phyloP scores from a whole-genome alignment of 2,113 vertebrate species.

The Origma solitaria region DNA sequence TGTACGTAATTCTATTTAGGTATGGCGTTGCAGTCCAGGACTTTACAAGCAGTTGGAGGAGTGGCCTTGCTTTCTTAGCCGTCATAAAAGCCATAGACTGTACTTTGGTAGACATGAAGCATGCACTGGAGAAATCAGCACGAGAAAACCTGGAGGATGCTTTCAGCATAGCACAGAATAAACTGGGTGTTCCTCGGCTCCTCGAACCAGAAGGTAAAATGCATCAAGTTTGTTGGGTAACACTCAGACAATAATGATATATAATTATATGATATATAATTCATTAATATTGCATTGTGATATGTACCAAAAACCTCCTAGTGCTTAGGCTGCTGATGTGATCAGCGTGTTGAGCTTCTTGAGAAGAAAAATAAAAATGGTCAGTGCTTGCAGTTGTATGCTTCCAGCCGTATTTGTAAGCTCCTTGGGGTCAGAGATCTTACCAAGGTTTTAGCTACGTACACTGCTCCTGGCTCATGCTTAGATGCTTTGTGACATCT shows the following conservation, averaged over 20 bases:
- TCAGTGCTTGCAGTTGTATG: not conserved
- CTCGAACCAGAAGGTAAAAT: conserved; percentile 90
- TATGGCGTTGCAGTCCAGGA: conserved; percentile 92
- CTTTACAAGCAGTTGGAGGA: conserved; percentile 92
- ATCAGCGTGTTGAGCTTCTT: not conserved
- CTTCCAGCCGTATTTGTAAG: not conserved
- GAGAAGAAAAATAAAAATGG: not conserved
- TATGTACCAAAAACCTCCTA: not conserved
- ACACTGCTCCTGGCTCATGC: not conserved
- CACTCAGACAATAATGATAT: not conserved
- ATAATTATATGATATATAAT: not conserved
- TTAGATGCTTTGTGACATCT: not conserved
- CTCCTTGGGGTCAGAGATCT: not conserved
- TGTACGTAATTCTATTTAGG: conserved; percentile 59
- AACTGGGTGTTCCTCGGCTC: conserved; percentile 87
- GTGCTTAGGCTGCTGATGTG: not conserved
- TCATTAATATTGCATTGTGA: not conserved
- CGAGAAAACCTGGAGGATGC: conserved; percentile 90
- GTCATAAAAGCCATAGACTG: conserved; percentile 93
- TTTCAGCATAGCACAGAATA: conserved; percentile 86
- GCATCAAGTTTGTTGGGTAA: not conserved
- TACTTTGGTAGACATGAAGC: conserved; percentile 90
- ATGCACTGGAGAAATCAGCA: conserved; percentile 79
- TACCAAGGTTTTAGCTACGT: not conserved
- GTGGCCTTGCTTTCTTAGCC: conserved; percentile 92